phyloP scores from a whole-genome alignment of 1,140 invertebrate genomes.

The Leptopilina clavipes region DNA sequence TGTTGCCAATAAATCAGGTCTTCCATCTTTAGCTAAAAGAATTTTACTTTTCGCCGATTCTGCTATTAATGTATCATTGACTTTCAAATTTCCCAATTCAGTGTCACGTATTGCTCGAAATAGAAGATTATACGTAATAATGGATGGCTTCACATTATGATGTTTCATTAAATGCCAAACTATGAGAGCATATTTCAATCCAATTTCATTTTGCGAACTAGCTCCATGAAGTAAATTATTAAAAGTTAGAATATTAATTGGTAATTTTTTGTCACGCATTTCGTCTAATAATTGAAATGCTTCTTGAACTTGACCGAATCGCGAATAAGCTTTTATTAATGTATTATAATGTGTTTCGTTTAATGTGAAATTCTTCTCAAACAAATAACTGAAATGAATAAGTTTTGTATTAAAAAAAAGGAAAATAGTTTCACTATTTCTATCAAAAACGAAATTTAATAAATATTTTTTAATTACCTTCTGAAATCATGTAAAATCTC shows the following conservation, averaged over 20 bases:
- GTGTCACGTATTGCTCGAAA: slow-evolving; percentile 87
- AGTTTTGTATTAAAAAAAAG: neutral
- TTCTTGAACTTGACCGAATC: slow-evolving; percentile 83
- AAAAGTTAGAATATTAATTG: slow-evolving; percentile 81
- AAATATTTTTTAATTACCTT: slow-evolving; percentile 76
- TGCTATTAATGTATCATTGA: slow-evolving; percentile 72
- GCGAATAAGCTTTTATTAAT: slow-evolving; percentile 93
- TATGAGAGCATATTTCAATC: slow-evolving; percentile 86
- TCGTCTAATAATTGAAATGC: slow-evolving; percentile 90
- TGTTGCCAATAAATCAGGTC: slow-evolving; percentile 61
- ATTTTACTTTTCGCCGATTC: slow-evolving; percentile 39
- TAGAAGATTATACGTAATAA: slow-evolving; percentile 88
- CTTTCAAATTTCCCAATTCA: slow-evolving; percentile 80
- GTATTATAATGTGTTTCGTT: slow-evolving; percentile 89
- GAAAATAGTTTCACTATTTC: neutral
- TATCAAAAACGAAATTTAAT: neutral
- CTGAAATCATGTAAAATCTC: slow-evolving; percentile 75
- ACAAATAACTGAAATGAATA: slow-evolving; percentile 51
- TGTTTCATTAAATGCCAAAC: slow-evolving; percentile 89
- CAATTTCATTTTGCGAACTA: slow-evolving; percentile 84
- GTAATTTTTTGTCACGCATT: slow-evolving; percentile 82
- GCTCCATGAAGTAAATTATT: slow-evolving; percentile 89
- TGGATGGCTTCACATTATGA: slow-evolving; percentile 79
- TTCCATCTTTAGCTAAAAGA: slow-evolving; percentile 41
- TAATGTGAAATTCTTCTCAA: slow-evolving; percentile 79